Evolutionary conservation across 2,888 invertebrate species (phyloP).

Genomic region (Poecilus cupreus): DNA sequence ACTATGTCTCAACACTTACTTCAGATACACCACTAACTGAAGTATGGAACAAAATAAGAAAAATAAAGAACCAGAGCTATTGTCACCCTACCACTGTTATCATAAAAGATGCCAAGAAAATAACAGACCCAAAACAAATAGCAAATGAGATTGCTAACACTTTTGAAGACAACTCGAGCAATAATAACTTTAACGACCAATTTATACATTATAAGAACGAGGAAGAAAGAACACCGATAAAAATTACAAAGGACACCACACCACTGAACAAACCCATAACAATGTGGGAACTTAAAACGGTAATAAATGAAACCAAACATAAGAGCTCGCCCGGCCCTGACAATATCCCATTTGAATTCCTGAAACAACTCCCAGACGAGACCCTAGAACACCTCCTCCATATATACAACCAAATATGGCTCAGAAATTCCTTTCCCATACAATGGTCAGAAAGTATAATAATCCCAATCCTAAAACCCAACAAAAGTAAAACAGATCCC

Average conservation of each 20-base stretch:
- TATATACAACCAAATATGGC: conserved; percentile 8
- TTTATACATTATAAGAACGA: neutral
- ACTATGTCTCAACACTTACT: neutral
- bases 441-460: neutral
- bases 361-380: neutral
- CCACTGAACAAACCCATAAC: neutral
- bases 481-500: neutral
- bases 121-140: conserved; percentile 8
- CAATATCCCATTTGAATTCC: conserved; percentile 22
- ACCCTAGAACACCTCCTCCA: neutral
- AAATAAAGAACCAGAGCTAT: neutral
- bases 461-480: conserved; percentile 4
- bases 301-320: neutral
- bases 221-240: neutral
- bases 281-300: neutral
- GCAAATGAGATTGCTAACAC: neutral
- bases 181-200: neutral
- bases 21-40: neutral
- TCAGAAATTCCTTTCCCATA: neutral
- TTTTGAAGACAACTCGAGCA: neutral
- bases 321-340: neutral
- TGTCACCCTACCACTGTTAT: neutral
- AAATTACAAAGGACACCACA: neutral
- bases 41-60: conserved; percentile 7
- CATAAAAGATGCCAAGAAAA: neutral